These are phyloP conservation scores for Chrysomallon squamiferum DNA, from an alignment of 1,140 invertebrate species.

Conservation along the genomic window DNA sequence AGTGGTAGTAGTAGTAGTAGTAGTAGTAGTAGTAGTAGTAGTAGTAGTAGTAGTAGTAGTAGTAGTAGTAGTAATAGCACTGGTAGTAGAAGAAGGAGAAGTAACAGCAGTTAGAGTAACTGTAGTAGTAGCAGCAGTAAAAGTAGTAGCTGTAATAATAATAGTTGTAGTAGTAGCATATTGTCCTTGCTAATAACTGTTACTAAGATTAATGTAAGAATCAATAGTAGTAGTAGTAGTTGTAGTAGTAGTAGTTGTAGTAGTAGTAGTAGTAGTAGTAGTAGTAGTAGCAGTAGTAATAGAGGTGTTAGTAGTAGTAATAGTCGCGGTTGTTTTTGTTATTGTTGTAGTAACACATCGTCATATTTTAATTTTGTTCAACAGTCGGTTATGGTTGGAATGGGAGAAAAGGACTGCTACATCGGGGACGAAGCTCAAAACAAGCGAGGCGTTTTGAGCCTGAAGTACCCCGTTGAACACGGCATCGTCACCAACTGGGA, in stretches of 20 bases:
- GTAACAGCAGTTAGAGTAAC: not conserved
- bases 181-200: not conserved
- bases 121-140: slow-evolving; percentile 7
- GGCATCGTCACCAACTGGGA: slow-evolving; percentile 68
- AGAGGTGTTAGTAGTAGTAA: slow-evolving; percentile 5
- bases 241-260: not conserved
- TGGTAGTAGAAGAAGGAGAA: not conserved
- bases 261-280: not conserved
- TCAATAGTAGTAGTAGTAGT: not conserved
- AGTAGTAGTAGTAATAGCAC: not conserved
- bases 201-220: not conserved
- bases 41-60: slow-evolving; percentile 4
- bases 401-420: slow-evolving; percentile 66
- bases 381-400: slow-evolving; percentile 31
- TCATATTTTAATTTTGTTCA: too few species aligned
- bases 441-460: slow-evolving; percentile 70
- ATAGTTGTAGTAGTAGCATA: not conserved
- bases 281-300: not conserved
- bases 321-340: not conserved
- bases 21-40: not conserved
- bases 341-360: not conserved
- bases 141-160: not conserved
- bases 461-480: slow-evolving; percentile 66
- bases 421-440: slow-evolving; percentile 69
- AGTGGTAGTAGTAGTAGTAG: too few species aligned